Evolutionary conservation across 2,797 vertebrate genomes (phyloP).

Genomic region (Poeciliopsis turneri): DNA sequence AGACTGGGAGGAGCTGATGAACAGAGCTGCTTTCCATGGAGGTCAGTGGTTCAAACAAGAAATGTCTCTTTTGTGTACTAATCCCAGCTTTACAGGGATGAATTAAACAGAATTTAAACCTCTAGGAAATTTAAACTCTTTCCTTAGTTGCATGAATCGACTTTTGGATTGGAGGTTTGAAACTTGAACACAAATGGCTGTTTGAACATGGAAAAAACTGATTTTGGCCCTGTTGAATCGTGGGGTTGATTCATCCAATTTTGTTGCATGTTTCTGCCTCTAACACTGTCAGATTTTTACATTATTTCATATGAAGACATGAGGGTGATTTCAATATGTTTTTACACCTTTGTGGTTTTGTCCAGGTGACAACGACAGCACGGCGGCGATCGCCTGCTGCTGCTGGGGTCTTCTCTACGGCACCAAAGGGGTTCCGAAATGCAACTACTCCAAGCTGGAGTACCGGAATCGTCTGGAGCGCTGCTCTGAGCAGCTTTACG

Average conservation of each 20-base stretch:
- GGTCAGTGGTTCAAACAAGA: slow-evolving; percentile 53
- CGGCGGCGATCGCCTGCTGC: slow-evolving; percentile 83
- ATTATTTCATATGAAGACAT: not conserved
- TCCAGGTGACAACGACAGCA: slow-evolving; percentile 12
- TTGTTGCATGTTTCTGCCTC: not conserved
- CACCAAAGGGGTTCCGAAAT: slow-evolving; percentile 72
- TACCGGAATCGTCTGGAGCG: slow-evolving; percentile 79
- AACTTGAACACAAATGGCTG: not conserved
- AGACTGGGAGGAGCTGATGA: slow-evolving; percentile 81
- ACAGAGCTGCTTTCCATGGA: slow-evolving; percentile 77
- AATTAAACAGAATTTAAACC: not conserved
- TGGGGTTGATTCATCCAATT: not conserved
- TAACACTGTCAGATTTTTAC: not conserved
- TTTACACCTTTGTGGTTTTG: not conserved
- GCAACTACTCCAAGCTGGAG: slow-evolving; percentile 82
- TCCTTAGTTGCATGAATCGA: not conserved
- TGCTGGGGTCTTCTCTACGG: slow-evolving; percentile 84
- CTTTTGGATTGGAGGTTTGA: not conserved
- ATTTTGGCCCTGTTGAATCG: too few species aligned
- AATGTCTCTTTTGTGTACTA: not conserved
- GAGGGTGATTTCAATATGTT: not conserved
- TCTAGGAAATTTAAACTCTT: not conserved
- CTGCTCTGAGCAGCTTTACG: slow-evolving; percentile 73
- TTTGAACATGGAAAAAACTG: not conserved
- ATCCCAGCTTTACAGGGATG: not conserved